These are phyloP conservation scores for Drosophila eohydei DNA, from an alignment of 2,888 invertebrate species.

Conservation along the genomic window DNA sequence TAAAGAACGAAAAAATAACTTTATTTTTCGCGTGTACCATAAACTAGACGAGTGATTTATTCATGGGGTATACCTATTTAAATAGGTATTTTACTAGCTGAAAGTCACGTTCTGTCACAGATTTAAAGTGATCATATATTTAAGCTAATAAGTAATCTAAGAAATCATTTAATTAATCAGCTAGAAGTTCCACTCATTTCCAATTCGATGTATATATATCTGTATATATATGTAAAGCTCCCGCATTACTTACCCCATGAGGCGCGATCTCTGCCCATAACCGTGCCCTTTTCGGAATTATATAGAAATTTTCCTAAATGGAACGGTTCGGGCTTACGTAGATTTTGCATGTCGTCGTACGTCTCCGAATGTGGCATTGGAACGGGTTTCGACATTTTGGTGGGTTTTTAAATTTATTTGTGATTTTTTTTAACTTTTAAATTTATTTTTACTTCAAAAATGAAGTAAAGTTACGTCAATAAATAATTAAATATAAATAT, in stretches of 20 bases:
- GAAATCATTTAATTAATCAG: neutral
- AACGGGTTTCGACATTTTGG: slow-evolving; percentile 82
- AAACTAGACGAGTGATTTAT: slow-evolving; percentile 24
- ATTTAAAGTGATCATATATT: neutral
- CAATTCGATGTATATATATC: neutral
- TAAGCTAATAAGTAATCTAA: neutral
- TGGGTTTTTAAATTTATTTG: slow-evolving; percentile 34
- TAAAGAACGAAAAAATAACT: neutral
- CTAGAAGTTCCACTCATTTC: neutral
- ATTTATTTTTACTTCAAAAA: slow-evolving; percentile 27
- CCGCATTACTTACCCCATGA: slow-evolving; percentile 88
- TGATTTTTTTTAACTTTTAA: slow-evolving; percentile 6
- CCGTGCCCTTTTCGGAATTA: slow-evolving; percentile 87
- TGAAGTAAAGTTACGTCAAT: slow-evolving; percentile 20
- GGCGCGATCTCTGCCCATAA: slow-evolving; percentile 87
- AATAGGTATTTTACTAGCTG: neutral
- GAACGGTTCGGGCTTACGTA: slow-evolving; percentile 82
- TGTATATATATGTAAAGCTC: neutral
- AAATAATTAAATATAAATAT: slow-evolving; percentile 1
- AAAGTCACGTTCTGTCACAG: slow-evolving; percentile 10
- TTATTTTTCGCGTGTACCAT: neutral
- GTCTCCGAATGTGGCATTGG: slow-evolving; percentile 72
- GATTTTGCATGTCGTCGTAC: slow-evolving; percentile 74
- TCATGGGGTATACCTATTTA: neutral
- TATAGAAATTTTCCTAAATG: slow-evolving; percentile 84